Conservation (phyloP, 2,888 invertebrate genomes). For the Scaptomyza tumidula region DNA sequence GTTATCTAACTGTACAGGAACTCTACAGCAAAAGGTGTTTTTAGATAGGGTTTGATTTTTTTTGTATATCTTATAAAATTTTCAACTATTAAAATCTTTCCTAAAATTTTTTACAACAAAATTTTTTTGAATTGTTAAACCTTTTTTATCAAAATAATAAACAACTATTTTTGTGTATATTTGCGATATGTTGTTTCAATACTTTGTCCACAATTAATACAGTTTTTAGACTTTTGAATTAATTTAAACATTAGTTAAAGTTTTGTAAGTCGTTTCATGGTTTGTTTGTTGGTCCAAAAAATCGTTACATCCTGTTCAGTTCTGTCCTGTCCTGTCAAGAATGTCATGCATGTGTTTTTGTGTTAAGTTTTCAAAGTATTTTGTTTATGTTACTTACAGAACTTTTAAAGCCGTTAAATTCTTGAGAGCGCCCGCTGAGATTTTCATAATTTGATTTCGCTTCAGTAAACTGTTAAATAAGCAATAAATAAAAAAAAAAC, state of each 20-base stretch:
- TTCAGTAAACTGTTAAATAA: slow-evolving; percentile 90
- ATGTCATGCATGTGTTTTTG: slow-evolving; percentile 25
- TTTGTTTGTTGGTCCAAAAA: slow-evolving; percentile 29
- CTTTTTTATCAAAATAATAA: too few relatives aligned
- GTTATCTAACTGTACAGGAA: background rate
- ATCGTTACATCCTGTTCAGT: slow-evolving; percentile 1
- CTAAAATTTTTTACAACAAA: too few relatives aligned
- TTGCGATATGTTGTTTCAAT: too few relatives aligned
- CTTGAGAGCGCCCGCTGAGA: slow-evolving; percentile 91
- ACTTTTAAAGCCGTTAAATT: slow-evolving; percentile 92
- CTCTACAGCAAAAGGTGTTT: background rate
- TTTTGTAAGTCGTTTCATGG: slow-evolving; percentile 44
- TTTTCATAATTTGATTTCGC: slow-evolving; percentile 92
- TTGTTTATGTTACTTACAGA: slow-evolving; percentile 89
- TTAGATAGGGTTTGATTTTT: background rate
- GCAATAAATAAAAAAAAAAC: slow-evolving; percentile 23
- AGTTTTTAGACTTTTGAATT: too few relatives aligned
- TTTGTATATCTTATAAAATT: too few relatives aligned
- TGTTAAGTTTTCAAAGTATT: slow-evolving; percentile 57
- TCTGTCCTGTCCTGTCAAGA: slow-evolving; percentile 21
- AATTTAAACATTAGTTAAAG: slow-evolving; percentile 23
- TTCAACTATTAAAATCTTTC: too few relatives aligned
- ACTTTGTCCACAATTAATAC: too few relatives aligned
- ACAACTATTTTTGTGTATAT: too few relatives aligned
- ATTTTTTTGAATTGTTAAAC: too few relatives aligned